Evolutionary conservation across 2,888 invertebrate species (phyloP), one percentile per base, ranked within the genome.

Genomic region (Sminthurides aquaticus): DNA sequence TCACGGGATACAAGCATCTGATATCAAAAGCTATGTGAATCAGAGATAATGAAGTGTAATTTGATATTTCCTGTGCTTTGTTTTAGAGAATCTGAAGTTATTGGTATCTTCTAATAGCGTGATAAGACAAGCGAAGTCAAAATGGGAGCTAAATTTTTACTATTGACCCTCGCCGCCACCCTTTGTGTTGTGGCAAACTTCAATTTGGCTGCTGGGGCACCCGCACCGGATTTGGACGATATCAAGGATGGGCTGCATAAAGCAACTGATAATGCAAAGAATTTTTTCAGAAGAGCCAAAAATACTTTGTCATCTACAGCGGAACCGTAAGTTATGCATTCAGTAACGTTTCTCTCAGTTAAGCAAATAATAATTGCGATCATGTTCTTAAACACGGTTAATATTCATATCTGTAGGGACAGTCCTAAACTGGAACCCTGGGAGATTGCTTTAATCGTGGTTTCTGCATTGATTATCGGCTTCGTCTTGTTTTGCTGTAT

Each of bases 401-500:
- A 34, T 34, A 11, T 15, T 34, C 5, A 11, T 5, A 34, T 34
- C 15, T 34, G 43, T 55, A 62, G 60, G 1, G 49, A 66, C 66
- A 20, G 29, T 60, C 26, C 34, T 34, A 18, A 69, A 52, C 29
- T 73, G 26, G 66, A 65, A 11, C 49, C 64, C 2, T 18, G 59
- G 49, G 73, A 73, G 61, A 61, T 73, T 24, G 69, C 64, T 18
- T 57, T 64, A 1, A 59, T 73, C 0, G 57, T 65, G 20, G 68
- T 67, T 0, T 69, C 60, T 24, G 69, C 69, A 11, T 26, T 73
- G 1, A 8, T 71, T 15, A 15, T 71, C 11, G 66, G 69, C 43
- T 64, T 73, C 27, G 27, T 73, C 28, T 56, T 64, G 15, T 60
- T 71, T 28, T 73, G 73, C 52, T 71, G 70, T 54, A 71, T 73